These are phyloP conservation scores for Cylloceria caligata DNA, from an alignment of 2,888 invertebrate species.

Conservation along the genomic window DNA sequence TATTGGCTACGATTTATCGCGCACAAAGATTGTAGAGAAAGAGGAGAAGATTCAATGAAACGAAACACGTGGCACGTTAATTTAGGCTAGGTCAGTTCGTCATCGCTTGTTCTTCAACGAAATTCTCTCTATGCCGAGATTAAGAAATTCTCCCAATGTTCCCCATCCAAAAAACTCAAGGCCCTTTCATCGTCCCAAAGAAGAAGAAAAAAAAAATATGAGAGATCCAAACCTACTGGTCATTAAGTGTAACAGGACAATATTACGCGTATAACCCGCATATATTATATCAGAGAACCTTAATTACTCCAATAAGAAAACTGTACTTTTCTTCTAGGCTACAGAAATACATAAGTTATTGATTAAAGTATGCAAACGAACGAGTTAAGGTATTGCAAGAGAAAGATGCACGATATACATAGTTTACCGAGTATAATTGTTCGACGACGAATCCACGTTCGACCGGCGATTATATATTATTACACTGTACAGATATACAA, in stretches of 20 bases:
- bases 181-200: slow-evolving; percentile 22
- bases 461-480: slow-evolving; percentile 46
- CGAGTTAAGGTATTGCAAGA: slow-evolving; percentile 9
- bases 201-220: slow-evolving; percentile 36
- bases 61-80: slow-evolving; percentile 53
- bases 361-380: slow-evolving; percentile 26
- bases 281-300: slow-evolving; percentile 64
- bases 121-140: slow-evolving; percentile 29
- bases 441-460: slow-evolving; percentile 43
- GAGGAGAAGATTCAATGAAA: neutral
- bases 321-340: slow-evolving; percentile 60
- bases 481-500: slow-evolving; percentile 61
- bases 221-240: slow-evolving; percentile 75
- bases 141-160: slow-evolving; percentile 31
- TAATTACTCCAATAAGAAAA: slow-evolving; percentile 60
- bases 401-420: slow-evolving; percentile 45
- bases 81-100: slow-evolving; percentile 53
- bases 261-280: slow-evolving; percentile 75
- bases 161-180: slow-evolving; percentile 1
- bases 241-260: slow-evolving; percentile 79
- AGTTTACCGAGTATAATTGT: slow-evolving; percentile 58
- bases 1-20: slow-evolving; percentile 54
- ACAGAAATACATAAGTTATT: slow-evolving; percentile 56
- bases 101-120: slow-evolving; percentile 40
- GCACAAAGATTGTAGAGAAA: slow-evolving; percentile 44